Evolutionary conservation across 1,140 invertebrate genomes (phyloP), one percentile per base, ranked within the genome.

Genomic region (Listronotus oregonensis): DNA sequence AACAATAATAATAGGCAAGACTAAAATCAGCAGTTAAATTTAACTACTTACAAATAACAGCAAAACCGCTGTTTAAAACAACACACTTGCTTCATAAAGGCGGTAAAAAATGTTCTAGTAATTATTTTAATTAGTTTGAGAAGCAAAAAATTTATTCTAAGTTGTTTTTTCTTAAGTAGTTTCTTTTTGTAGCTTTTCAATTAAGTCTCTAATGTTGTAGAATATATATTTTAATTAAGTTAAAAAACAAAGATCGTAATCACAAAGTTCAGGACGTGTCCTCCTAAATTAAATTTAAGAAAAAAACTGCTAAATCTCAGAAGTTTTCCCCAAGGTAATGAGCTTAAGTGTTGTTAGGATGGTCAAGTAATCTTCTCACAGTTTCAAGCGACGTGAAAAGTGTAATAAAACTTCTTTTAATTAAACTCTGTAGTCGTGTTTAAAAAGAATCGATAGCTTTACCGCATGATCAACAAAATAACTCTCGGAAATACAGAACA

Each of bases 391-490:
- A 66, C 64, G 64, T 59, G 64, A 66, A 66, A 66, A 66, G 52
- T 66, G 64, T 66, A 66, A 66, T 66, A 66, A 66, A 66, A 58
- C 64, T 66, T 66, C 57, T 66, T 66, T 66, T 66, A 66, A 66
- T 66, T 66, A 66, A 66, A 66, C 47, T 59, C 64, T 47, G 62
- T 66, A 52, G 64, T 59, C 64, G 64, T 60, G 64, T 59, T 59
- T 59, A 60, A 55, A 37, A 32, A 55, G 49, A 59, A 66, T 66
- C 64, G 56, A 66, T 66, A 56, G 56, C 56, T 60, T 64, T 57
- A 58, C 64, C 64, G 64, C 49, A 60, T 66, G 56, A 60, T 66
- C 58, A 66, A 66, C 56, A 66, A 61, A 47, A 60, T 60, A 60
- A 55, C 58, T 57, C 64, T 46, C 39, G 64, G 56, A 61, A 60